Evolutionary conservation across 2,113 vertebrate genomes (phyloP).

Genomic region (Psettodes erumei): DNA sequence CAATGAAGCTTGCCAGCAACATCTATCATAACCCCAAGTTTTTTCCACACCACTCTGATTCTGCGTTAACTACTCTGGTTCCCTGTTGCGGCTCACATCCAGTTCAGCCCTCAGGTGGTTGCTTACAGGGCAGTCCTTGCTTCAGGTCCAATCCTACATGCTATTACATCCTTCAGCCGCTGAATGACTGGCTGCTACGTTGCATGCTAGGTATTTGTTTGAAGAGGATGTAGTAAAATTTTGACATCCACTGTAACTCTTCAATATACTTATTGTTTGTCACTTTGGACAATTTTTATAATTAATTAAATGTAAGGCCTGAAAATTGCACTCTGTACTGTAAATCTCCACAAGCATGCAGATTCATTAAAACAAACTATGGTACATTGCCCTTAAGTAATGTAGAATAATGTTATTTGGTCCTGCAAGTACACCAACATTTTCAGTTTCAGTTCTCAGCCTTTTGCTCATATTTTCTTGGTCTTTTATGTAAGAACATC

Average conservation of each 20-base stretch:
- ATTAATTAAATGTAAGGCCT: conserved; percentile 6
- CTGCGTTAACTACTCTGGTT: neutral
- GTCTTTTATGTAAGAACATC: neutral
- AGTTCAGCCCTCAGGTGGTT: neutral
- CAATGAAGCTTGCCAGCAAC: too few species aligned
- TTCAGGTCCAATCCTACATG: neutral
- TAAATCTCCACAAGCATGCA: conserved; percentile 16
- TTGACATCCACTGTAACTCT: too few species aligned
- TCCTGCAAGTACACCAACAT: neutral
- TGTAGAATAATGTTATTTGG: neutral
- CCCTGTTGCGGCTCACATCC: neutral
- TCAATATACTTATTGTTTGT: neutral
- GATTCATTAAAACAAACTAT: conserved; percentile 1
- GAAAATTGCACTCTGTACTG: neutral
- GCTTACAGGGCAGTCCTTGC: neutral
- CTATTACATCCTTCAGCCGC: neutral
- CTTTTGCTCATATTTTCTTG: conserved; percentile 7
- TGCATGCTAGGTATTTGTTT: too few species aligned
- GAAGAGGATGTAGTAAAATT: neutral
- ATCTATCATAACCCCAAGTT: too few species aligned
- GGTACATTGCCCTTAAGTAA: neutral
- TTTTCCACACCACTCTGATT: neutral
- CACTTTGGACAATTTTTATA: neutral
- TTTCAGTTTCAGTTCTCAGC: neutral
- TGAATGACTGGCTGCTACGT: neutral